These are phyloP conservation scores for Chaetodon trifasciatus DNA, from an alignment of 2,797 vertebrate species.

Conservation along the genomic window DNA sequence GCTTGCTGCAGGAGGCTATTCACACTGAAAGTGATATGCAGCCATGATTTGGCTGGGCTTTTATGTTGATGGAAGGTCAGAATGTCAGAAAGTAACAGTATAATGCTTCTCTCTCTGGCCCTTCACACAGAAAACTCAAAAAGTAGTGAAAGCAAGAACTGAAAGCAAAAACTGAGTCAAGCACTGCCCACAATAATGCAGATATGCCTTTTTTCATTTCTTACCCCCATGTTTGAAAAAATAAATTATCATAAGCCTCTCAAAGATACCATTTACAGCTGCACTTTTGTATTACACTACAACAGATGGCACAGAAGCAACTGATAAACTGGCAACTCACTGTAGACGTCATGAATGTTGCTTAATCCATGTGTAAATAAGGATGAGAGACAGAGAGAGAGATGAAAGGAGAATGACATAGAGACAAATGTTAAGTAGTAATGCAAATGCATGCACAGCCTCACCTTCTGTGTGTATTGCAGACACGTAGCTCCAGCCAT, in stretches of 20 bases:
- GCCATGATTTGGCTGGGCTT: not conserved
- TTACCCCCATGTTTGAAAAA: not conserved
- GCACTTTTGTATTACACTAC: not conserved
- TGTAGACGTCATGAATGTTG: not conserved
- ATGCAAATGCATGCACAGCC: slow-evolving; percentile 32
- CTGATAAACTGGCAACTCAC: not conserved
- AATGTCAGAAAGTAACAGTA: slow-evolving; percentile 2
- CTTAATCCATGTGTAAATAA: not conserved
- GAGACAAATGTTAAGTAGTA: not conserved
- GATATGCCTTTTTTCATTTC: not conserved
- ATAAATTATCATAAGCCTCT: not conserved
- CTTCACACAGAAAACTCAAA: not conserved
- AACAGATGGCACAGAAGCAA: not conserved
- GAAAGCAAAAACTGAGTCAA: not conserved
- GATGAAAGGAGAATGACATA: not conserved
- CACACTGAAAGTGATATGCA: not conserved
- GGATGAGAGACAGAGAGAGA: not conserved
- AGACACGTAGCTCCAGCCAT: slow-evolving; percentile 99
- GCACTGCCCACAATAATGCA: not conserved
- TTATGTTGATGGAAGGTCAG: not conserved
- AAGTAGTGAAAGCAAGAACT: not conserved
- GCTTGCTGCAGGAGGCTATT: not conserved
- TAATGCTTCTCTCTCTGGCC: not conserved
- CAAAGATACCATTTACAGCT: not conserved
- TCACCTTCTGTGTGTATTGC: slow-evolving; percentile 98